Conservation (phyloP, 2,888 invertebrate genomes). For the Abrostola tripartita region DNA sequence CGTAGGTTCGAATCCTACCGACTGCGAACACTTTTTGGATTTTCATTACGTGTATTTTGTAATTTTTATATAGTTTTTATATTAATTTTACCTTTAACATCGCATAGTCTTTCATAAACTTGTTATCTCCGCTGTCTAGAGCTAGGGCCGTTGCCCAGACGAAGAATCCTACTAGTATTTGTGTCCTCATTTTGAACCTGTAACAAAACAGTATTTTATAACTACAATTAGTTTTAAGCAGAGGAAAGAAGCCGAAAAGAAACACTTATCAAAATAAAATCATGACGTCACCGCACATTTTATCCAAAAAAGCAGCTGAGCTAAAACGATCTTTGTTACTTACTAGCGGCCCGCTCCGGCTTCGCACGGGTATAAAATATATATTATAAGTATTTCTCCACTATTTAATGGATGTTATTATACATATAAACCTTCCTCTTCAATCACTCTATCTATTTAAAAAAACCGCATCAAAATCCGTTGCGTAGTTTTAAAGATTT, state of each 20-base stretch:
- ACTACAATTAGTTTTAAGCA: background rate
- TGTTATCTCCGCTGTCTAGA: conserved; percentile 89
- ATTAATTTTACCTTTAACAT: conserved; percentile 90
- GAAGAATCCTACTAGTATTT: conserved; percentile 59
- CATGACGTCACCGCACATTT: no score
- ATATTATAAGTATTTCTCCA: no score
- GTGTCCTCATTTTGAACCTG: conserved; percentile 57
- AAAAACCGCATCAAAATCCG: no score
- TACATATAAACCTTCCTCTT: no score
- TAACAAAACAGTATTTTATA: conserved; percentile 7
- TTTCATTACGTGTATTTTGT: background rate
- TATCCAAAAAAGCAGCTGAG: no score
- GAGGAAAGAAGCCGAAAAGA: conserved; percentile 1
- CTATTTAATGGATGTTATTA: no score
- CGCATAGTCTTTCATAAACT: conserved; percentile 91
- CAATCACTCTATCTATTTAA: no score
- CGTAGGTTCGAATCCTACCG: conserved; percentile 97
- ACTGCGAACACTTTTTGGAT: conserved; percentile 88
- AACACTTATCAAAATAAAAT: no score
- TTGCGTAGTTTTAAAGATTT: no score
- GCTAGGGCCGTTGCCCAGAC: conserved; percentile 73
- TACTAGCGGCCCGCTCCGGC: no score
- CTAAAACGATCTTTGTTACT: no score
- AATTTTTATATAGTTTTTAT: background rate
- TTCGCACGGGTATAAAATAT: no score